Conservation (phyloP, 2,797 vertebrate species). For the Discoglossus pictus region DNA sequence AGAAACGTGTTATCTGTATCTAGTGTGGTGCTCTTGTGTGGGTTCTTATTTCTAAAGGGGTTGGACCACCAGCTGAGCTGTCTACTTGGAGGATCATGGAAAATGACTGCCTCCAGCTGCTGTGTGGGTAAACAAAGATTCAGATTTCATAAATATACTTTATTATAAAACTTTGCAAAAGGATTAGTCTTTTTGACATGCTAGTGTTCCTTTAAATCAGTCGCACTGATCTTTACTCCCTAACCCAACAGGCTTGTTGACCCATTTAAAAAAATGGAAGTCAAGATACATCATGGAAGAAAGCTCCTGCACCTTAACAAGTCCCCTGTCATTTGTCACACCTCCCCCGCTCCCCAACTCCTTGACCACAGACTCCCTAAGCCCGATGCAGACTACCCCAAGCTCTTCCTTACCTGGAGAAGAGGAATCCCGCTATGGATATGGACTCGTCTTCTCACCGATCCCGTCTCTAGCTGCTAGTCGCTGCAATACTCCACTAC, state of each 20-base stretch:
- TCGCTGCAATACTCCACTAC: slow-evolving; percentile 96
- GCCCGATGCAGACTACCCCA: slow-evolving; percentile 74
- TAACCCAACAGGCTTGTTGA: slow-evolving; percentile 74
- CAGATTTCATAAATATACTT: too few species aligned
- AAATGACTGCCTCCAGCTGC: too few species aligned
- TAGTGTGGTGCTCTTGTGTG: too few species aligned
- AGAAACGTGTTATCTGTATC: too few species aligned
- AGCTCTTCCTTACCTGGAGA: slow-evolving; percentile 78
- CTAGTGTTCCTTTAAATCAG: too few species aligned
- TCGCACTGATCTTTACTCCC: slow-evolving; percentile 29
- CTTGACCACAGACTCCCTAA: slow-evolving; percentile 69
- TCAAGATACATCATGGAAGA: slow-evolving; percentile 84
- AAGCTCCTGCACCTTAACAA: slow-evolving; percentile 78
- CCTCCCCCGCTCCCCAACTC: slow-evolving; percentile 77
- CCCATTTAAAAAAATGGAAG: slow-evolving; percentile 94
- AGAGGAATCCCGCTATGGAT: slow-evolving; percentile 78
- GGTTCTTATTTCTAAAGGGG: too few species aligned
- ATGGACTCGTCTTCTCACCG: slow-evolving; percentile 83
- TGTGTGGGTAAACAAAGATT: too few species aligned
- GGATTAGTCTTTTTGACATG: too few species aligned
- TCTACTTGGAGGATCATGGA: too few species aligned
- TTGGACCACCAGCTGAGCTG: too few species aligned
- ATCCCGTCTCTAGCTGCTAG: slow-evolving; percentile 87
- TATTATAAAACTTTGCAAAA: too few species aligned
- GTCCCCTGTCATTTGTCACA: slow-evolving; percentile 86